Conservation (phyloP, 2,797 vertebrate species). For the Gallinago solitaria region DNA sequence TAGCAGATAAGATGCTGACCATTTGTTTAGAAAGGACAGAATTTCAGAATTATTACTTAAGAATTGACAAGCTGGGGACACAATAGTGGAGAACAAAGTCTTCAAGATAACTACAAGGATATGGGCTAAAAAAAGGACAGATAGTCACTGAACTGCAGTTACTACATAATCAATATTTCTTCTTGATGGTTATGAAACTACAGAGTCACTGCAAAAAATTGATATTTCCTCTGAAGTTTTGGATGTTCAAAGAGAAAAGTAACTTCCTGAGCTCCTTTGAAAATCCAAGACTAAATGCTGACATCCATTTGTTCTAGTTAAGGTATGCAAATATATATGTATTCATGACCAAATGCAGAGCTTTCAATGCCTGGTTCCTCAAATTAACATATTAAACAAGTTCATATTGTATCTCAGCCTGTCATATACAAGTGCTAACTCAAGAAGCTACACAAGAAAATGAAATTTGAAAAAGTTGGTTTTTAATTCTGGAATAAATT, state of each 20-base stretch:
- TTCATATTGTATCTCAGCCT: neutral
- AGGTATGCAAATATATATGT: neutral
- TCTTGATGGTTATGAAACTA: neutral
- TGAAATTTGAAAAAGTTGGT: neutral
- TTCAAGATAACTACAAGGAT: neutral
- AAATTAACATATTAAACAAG: constrained; percentile 28
- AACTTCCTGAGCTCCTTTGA: neutral
- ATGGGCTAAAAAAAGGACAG: neutral
- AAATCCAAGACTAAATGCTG: neutral
- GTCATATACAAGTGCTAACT: neutral
- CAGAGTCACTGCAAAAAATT: neutral
- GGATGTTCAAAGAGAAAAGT: constrained; percentile 1
- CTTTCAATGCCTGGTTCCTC: neutral
- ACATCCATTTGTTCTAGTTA: constrained; percentile 23
- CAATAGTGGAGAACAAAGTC: neutral
- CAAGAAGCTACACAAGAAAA: constrained; percentile 4
- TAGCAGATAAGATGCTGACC: neutral
- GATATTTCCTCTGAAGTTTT: neutral
- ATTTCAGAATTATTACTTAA: neutral
- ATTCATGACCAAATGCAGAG: constrained; percentile 5
- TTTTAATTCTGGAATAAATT: constrained; percentile 27
- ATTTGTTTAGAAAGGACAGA: neutral
- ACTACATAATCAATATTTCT: neutral
- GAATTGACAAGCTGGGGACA: neutral
- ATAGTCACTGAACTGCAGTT: neutral